These are phyloP conservation scores for Holothuria glaberrima DNA, from an alignment of 35 echinoderm and acorn worm species.

Conservation along the genomic window DNA sequence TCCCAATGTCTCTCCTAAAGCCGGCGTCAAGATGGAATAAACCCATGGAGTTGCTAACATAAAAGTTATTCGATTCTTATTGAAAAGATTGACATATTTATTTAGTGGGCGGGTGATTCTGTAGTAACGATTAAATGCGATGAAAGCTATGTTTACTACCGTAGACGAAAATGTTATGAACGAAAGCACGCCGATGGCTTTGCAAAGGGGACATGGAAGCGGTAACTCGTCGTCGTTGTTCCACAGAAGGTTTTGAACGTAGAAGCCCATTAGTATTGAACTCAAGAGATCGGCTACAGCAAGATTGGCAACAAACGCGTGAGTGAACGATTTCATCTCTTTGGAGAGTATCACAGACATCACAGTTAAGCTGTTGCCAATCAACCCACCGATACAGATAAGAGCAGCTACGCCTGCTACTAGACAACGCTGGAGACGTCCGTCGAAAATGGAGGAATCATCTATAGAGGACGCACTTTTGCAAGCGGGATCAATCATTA, in stretches of 20 bases:
- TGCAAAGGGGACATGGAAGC: constrained; percentile 3
- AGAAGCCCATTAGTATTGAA: constrained; percentile 1
- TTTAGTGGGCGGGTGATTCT: background rate
- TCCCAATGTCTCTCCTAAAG: background rate
- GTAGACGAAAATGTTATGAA: constrained; percentile 9
- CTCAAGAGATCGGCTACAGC: constrained; percentile 6
- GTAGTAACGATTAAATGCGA: constrained; percentile 33
- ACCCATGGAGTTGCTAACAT: constrained; percentile 5
- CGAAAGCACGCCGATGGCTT: constrained; percentile 5
- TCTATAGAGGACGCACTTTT: too few relatives aligned
- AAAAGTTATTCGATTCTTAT: constrained; percentile 6
- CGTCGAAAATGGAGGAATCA: too few relatives aligned
- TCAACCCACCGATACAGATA: constrained; percentile 4
- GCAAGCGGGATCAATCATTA: too few relatives aligned
- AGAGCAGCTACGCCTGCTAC: background rate
- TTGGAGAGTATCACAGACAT: constrained; percentile 18
- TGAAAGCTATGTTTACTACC: constrained; percentile 24
- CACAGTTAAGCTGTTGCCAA: constrained; percentile 14
- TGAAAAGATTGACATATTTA: constrained; percentile 5
- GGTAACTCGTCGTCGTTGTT: background rate
- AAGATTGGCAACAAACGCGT: constrained; percentile 36
- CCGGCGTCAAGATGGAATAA: background rate
- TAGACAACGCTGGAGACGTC: background rate
- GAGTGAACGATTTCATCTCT: constrained; percentile 25
- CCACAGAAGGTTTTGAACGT: constrained; percentile 15